A percentile compares a stretch with the other conserved stretches of the same genome.
Evolutionary conservation across 2,888 invertebrate genomes (phyloP).

Genomic region (Nezara viridula): DNA sequence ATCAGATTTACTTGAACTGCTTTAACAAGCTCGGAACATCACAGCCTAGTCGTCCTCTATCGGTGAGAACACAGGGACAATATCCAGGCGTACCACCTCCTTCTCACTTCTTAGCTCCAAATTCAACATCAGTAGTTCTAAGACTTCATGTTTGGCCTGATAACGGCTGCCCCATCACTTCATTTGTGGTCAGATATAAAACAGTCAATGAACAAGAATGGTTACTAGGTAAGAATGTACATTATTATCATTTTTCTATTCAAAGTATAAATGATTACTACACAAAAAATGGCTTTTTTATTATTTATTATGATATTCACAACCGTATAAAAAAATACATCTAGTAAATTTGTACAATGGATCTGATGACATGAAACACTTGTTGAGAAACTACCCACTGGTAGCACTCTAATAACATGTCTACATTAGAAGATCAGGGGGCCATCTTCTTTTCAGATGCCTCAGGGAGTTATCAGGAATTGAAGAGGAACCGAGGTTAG

Average conservation of each 20-base stretch:
- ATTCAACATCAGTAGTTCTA: slow-evolving; percentile 78
- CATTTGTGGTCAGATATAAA: slow-evolving; percentile 80
- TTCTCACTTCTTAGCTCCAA: slow-evolving; percentile 77
- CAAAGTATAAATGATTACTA: too few species aligned
- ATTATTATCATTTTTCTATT: neutral
- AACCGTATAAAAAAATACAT: too few species aligned
- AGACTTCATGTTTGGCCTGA: slow-evolving; percentile 81
- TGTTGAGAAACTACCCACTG: too few species aligned
- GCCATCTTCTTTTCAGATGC: too few species aligned
- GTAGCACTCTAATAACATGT: too few species aligned
- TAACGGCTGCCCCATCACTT: slow-evolving; percentile 79
- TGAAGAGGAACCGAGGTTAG: too few species aligned
- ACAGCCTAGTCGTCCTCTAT: slow-evolving; percentile 77
- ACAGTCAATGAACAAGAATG: slow-evolving; percentile 77
- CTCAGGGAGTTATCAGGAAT: too few species aligned
- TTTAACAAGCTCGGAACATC: slow-evolving; percentile 82
- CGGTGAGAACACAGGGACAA: slow-evolving; percentile 80
- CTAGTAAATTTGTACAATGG: too few species aligned
- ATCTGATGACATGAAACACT: too few species aligned
- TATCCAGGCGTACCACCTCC: slow-evolving; percentile 79
- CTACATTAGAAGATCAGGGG: too few species aligned
- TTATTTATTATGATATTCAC: too few species aligned
- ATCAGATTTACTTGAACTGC: slow-evolving; percentile 79
- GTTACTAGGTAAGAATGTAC: slow-evolving; percentile 74
- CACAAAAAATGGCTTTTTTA: too few species aligned